Conservation (phyloP, 2,888 invertebrate genomes). For the Drosophila stalkeri region DNA sequence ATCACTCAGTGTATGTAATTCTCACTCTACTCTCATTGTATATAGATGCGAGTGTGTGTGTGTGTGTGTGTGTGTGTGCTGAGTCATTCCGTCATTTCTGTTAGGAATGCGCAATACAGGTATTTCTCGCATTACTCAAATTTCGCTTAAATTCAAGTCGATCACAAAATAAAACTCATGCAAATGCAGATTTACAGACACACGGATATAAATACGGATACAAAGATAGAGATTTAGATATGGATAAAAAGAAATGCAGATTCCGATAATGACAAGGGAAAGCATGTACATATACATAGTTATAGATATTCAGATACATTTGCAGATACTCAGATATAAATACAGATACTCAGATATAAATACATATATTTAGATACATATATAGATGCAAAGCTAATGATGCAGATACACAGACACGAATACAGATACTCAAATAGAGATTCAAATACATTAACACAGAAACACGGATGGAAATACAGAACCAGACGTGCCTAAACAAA, state of each 20-base stretch:
- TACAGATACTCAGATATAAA: not conserved
- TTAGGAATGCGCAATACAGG: conserved; percentile 31
- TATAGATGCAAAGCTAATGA: too few species aligned
- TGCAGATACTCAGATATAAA: not conserved
- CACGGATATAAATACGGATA: not conserved
- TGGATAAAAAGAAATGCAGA: not conserved
- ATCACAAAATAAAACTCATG: not conserved
- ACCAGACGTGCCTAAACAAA: not conserved
- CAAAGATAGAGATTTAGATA: not conserved
- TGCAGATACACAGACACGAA: not conserved
- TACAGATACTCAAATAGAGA: not conserved
- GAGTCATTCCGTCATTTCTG: conserved; percentile 56
- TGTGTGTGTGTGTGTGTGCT: conserved; percentile 21
- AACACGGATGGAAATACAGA: too few species aligned
- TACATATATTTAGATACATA: not conserved
- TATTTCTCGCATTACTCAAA: conserved; percentile 13
- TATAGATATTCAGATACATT: not conserved
- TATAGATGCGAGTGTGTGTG: not conserved
- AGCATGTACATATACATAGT: not conserved
- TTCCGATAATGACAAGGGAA: too few species aligned
- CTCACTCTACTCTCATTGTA: not conserved
- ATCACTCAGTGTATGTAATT: conserved; percentile 3
- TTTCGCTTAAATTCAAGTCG: conserved; percentile 7
- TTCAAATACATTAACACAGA: too few species aligned
- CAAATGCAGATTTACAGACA: not conserved